phyloP scores from a whole-genome alignment of 2,113 vertebrate genomes.

The Pangasianodon hypophthalmus region DNA sequence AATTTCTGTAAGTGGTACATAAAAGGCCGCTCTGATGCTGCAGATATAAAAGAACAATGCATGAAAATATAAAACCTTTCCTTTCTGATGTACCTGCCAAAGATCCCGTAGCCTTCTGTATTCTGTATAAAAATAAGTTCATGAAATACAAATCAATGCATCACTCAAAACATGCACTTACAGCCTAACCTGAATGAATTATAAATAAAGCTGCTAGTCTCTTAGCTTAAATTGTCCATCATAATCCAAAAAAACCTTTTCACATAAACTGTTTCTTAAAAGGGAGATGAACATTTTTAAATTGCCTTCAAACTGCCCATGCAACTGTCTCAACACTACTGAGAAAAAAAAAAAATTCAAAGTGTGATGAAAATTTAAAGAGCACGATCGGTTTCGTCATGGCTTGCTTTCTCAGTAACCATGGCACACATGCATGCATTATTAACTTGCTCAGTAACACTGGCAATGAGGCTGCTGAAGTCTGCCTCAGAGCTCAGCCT shows the following conservation, averaged over 20 bases:
- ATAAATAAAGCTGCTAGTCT: neutral
- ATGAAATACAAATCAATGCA: slow-evolving; percentile 39
- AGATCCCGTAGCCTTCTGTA: no score
- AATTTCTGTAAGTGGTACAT: slow-evolving; percentile 40
- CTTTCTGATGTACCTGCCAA: neutral
- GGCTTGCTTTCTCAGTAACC: slow-evolving; percentile 80
- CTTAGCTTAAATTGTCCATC: neutral
- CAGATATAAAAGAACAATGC: neutral
- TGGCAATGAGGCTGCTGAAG: slow-evolving; percentile 63
- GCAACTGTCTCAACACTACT: slow-evolving; percentile 54
- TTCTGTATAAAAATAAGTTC: neutral
- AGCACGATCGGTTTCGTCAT: slow-evolving; percentile 83
- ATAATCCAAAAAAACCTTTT: neutral
- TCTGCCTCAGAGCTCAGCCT: slow-evolving; percentile 66
- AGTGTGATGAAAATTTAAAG: slow-evolving; percentile 82
- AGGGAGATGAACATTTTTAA: neutral
- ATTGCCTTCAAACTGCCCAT: neutral
- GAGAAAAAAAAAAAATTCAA: slow-evolving; percentile 67
- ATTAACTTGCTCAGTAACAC: slow-evolving; percentile 77
- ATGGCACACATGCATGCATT: slow-evolving; percentile 87
- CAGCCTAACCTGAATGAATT: neutral
- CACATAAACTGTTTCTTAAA: neutral
- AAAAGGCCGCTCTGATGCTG: neutral
- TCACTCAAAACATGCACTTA: neutral
- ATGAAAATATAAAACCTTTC: slow-evolving; percentile 4